Evolutionary conservation across 2,888 invertebrate genomes (phyloP), one percentile per base, ranked within the genome.

Genomic region (Acanthacorydalis orientalis): DNA sequence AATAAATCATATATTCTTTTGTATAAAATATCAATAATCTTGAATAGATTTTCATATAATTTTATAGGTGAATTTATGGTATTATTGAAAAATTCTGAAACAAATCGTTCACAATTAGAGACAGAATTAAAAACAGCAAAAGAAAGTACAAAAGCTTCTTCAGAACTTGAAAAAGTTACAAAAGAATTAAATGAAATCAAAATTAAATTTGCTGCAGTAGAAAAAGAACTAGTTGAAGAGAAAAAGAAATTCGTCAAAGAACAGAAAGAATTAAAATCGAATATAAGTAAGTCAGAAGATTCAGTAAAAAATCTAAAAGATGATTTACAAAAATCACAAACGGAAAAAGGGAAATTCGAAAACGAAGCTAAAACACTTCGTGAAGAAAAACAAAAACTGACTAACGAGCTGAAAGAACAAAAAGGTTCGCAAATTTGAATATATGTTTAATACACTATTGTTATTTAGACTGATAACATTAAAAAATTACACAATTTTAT

Each of bases 51-150:
- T 23, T 23, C 23, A 23, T 44, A 47, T 45, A 47, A 11, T 44
- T 46, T 57, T 57, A 39, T 53, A 76, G 75, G 74, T 51, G 77
- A 79, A 64, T 68, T 78, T 59, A 67, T 73, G 50, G 69, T 74
- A 2, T 67, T 76, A 37, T 70, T 78, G 64, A 77, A 75, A 60
- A 77, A 77, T 55, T 70, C 72, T 34, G 77, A 76, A 47, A 60
- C 72, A 38, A 59, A 59, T 38, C 65, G 64, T 46, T 66, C 69
- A 31, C 65, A 70, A 53, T 64, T 70, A 52, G 69, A 72, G 59
- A 64, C 72, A 43, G 72, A 64, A 55, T 45, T 61, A 31, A 57
- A 56, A 48, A 53, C 56, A 48, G 15, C 51, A n/a, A 56, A 58
- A 48, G 40, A 49, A 14, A 48, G 48, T 35, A 38, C 48, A 4